These are phyloP conservation scores for Zaprionus ghesquierei DNA, from an alignment of 1,140 invertebrate genomes.

Conservation along the genomic window DNA sequence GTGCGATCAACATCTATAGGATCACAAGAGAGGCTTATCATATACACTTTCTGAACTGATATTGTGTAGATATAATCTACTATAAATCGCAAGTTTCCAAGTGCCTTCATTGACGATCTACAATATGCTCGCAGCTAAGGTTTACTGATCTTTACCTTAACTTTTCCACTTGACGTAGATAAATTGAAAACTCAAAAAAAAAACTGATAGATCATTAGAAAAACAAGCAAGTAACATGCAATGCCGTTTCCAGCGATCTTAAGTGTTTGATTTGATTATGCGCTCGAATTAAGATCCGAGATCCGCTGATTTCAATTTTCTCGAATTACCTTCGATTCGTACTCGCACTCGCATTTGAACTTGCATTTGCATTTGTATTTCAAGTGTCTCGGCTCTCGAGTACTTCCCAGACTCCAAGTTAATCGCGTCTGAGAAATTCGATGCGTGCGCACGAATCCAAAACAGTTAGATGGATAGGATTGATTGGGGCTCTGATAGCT, in stretches of 20 bases:
- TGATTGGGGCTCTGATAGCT: not conserved
- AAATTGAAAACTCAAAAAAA: not conserved
- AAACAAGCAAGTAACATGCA: not conserved
- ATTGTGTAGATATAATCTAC: too few relatives aligned
- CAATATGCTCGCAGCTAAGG: not conserved
- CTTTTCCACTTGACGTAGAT: not conserved
- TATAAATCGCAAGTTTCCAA: too few relatives aligned
- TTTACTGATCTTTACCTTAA: not conserved
- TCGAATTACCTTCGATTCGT: not conserved
- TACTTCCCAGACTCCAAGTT: slow-evolving; percentile 13
- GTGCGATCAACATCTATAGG: too few relatives aligned
- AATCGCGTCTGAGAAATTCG: slow-evolving; percentile 1
- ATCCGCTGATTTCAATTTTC: not conserved
- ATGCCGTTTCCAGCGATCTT: not conserved
- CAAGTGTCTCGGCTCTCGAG: not conserved
- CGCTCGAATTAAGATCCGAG: not conserved
- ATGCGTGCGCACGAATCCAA: slow-evolving; percentile 25
- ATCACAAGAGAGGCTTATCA: too few relatives aligned
- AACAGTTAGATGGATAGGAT: slow-evolving; percentile 31
- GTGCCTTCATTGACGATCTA: too few relatives aligned
- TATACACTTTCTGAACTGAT: too few relatives aligned
- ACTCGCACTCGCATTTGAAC: not conserved
- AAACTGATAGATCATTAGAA: not conserved
- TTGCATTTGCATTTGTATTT: not conserved
- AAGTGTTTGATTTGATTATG: not conserved